Conservation (phyloP, 1,140 invertebrate genomes). For the Tribolium madens region DNA sequence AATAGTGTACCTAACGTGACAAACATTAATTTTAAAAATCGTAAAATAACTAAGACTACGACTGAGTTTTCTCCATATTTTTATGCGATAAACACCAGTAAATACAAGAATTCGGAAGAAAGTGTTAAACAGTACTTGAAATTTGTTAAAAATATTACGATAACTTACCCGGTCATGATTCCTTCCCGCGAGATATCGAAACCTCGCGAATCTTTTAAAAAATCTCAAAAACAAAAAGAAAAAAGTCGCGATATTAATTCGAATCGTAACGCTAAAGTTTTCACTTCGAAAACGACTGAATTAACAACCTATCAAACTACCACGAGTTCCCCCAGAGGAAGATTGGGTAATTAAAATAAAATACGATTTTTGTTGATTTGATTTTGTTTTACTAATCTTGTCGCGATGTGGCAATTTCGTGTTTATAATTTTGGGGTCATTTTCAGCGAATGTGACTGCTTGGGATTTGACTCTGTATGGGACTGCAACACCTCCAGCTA, state of each 20-base stretch:
- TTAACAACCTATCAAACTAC: conserved; percentile 49
- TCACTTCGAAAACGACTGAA: conserved; percentile 55
- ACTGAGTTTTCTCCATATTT: conserved; percentile 60
- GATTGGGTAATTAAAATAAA: conserved; percentile 56
- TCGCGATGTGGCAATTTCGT: neutral
- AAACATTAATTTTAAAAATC: conserved; percentile 47
- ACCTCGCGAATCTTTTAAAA: conserved; percentile 66
- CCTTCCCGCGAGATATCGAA: conserved; percentile 69
- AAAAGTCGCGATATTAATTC: conserved; percentile 67
- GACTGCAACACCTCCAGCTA: conserved; percentile 68
- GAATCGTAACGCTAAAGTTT: conserved; percentile 61
- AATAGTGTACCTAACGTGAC: conserved; percentile 28
- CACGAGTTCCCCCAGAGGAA: conserved; percentile 52
- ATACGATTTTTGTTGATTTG: conserved; percentile 32
- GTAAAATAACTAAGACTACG: conserved; percentile 44
- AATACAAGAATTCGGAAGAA: conserved; percentile 57
- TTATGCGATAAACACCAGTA: conserved; percentile 61
- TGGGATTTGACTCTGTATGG: conserved; percentile 73
- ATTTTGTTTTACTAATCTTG: conserved; percentile 22
- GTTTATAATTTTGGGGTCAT: neutral
- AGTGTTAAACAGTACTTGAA: conserved; percentile 61
- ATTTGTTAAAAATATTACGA: conserved; percentile 72
- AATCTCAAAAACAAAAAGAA: conserved; percentile 64
- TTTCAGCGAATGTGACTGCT: conserved; percentile 68
- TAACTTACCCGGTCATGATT: conserved; percentile 79